Conservation (phyloP, 2,113 vertebrate genomes). For the Sceloporus tristichus region DNA sequence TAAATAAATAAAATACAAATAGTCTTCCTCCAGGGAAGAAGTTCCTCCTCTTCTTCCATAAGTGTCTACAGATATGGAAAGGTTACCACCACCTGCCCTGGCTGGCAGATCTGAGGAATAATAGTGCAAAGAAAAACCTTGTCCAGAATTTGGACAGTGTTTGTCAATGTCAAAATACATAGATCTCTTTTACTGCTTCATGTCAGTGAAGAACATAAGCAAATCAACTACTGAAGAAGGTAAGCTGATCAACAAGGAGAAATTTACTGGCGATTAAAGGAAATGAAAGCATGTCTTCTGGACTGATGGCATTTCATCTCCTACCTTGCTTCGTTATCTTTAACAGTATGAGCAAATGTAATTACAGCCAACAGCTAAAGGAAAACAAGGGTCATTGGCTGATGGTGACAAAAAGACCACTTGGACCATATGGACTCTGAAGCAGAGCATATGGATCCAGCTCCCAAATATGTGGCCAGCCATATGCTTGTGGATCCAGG, state of each 20-base stretch:
- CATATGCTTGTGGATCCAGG: conserved; percentile 79
- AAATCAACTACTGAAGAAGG: not conserved
- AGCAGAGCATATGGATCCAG: conserved; percentile 78
- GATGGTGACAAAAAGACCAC: conserved; percentile 65
- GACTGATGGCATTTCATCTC: conserved; percentile 51
- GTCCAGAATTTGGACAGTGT: too few species aligned
- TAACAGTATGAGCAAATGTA: conserved; percentile 65
- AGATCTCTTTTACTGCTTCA: conserved; percentile 39
- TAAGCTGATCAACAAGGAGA: not conserved
- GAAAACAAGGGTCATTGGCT: conserved; percentile 72
- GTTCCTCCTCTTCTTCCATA: too few species aligned
- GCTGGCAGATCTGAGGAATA: too few species aligned
- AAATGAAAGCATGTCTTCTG: conserved; percentile 48
- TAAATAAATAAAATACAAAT: too few species aligned
- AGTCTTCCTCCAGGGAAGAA: too few species aligned
- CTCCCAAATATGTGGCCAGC: conserved; percentile 73
- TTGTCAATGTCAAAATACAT: not conserved
- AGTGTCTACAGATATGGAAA: too few species aligned
- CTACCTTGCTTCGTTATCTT: conserved; percentile 51
- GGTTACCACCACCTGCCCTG: too few species aligned
- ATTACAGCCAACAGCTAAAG: conserved; percentile 75
- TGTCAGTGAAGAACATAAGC: conserved; percentile 23
- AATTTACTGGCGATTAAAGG: not conserved
- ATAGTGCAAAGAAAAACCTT: too few species aligned
- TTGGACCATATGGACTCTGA: conserved; percentile 77